A percentile compares a stretch with the other conserved stretches of the same genome.
phyloP scores from a whole-genome alignment of 2,113 vertebrate species.

The Candoia aspera region DNA sequence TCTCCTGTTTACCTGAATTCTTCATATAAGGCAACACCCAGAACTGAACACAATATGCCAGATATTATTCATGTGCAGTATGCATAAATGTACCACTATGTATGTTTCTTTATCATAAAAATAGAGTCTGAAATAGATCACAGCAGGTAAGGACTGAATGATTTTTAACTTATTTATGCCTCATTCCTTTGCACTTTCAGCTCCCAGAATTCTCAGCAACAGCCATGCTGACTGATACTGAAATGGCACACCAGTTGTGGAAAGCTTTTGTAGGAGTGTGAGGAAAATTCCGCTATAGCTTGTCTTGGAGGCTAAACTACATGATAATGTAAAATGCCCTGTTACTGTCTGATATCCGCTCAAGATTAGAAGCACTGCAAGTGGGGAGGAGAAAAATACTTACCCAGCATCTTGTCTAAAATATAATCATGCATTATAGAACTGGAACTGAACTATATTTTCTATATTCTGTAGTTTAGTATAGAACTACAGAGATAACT shows the following conservation, averaged over 20 bases:
- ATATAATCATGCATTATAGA: neutral
- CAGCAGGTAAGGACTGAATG: neutral
- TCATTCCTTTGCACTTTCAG: neutral
- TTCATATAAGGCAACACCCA: too few species aligned
- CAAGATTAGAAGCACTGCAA: neutral
- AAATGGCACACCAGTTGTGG: neutral
- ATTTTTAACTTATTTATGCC: neutral
- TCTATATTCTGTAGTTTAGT: neutral
- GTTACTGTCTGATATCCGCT: neutral
- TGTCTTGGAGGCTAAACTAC: neutral
- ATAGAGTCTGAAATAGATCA: neutral
- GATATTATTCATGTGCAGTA: neutral
- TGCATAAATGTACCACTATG: too few species aligned
- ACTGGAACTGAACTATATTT: neutral
- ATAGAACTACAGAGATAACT: neutral
- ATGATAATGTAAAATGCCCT: neutral
- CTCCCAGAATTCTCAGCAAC: neutral
- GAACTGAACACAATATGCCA: too few species aligned
- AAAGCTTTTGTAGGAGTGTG: neutral
- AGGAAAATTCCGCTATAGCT: neutral
- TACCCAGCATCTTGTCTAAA: neutral
- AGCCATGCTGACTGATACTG: neutral
- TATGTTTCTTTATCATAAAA: neutral
- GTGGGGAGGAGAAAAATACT: neutral
- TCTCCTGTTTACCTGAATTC: too few species aligned